Percentiles rank a stretch among this genome's conserved stretches.
Conservation (phyloP, 2,888 invertebrate species). For the Watsonalla cultraria region DNA sequence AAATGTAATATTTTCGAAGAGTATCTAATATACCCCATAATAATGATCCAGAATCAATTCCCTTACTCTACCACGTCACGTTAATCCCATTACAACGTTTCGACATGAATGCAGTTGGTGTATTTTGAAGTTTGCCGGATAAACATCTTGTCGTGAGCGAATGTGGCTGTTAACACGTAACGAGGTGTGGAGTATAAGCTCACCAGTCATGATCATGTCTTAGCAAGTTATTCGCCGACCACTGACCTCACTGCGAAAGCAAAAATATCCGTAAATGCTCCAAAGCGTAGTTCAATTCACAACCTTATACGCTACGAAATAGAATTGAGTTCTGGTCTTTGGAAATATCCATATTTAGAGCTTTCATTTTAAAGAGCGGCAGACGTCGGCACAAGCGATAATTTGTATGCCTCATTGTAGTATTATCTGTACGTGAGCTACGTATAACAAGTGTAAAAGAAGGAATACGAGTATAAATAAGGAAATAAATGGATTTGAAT, state of each 20-base stretch:
- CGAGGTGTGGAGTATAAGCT: slow-evolving; percentile 76
- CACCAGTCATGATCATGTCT: slow-evolving; percentile 78
- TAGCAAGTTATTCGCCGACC: slow-evolving; percentile 74
- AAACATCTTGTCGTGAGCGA: slow-evolving; percentile 76
- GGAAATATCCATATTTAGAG: slow-evolving; percentile 28
- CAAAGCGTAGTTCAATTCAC: slow-evolving; percentile 14
- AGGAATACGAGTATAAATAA: slow-evolving; percentile 55
- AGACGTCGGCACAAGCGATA: slow-evolving; percentile 69
- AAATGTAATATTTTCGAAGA: background rate
- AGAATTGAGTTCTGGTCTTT: slow-evolving; percentile 23
- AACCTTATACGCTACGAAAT: slow-evolving; percentile 22
- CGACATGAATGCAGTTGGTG: slow-evolving; percentile 45
- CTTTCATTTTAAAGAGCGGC: slow-evolving; percentile 45
- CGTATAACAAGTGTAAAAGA: slow-evolving; percentile 64
- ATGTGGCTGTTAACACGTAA: slow-evolving; percentile 77
- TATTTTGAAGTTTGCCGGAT: slow-evolving; percentile 69
- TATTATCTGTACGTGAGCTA: slow-evolving; percentile 73
- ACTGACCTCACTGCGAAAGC: slow-evolving; percentile 57
- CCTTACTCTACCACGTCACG: slow-evolving; percentile 53
- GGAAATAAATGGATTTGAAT: slow-evolving; percentile 62
- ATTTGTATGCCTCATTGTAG: slow-evolving; percentile 76
- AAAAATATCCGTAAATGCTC: slow-evolving; percentile 39
- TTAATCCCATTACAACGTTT: slow-evolving; percentile 59
- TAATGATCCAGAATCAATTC: slow-evolving; percentile 15
- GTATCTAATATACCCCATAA: slow-evolving; percentile 1